Conservation (phyloP, 2,797 vertebrate species). For the Characodon lateralis region DNA sequence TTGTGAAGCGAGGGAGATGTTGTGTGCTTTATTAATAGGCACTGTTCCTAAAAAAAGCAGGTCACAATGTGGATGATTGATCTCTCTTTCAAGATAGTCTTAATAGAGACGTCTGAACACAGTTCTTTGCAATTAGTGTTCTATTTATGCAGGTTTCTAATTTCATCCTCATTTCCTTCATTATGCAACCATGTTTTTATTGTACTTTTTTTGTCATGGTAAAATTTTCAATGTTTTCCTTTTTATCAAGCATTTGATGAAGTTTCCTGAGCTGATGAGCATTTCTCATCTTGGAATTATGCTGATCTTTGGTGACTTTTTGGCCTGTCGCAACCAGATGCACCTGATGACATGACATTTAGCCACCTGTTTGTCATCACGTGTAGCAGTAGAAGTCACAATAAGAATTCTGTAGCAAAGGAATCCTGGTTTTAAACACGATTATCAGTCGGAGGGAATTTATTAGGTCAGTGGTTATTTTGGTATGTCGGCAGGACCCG, state of each 20-base stretch:
- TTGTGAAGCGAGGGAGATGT: constrained; percentile 75
- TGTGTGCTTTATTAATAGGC: constrained; percentile 72
- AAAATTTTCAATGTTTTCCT: not conserved
- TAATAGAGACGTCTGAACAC: constrained; percentile 17
- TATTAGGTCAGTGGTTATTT: constrained; percentile 70
- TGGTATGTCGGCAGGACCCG: constrained; percentile 66
- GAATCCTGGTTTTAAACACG: constrained; percentile 6
- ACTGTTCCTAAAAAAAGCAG: constrained; percentile 67
- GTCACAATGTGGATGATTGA: constrained; percentile 46
- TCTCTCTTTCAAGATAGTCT: constrained; percentile 40
- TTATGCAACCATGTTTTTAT: no score
- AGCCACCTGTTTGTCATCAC: not conserved
- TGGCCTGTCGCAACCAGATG: no score
- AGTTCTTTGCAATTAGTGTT: not conserved
- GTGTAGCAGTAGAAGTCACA: constrained; percentile 4
- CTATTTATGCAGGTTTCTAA: not conserved
- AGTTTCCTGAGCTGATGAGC: not conserved
- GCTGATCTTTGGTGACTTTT: not conserved
- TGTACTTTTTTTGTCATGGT: not conserved
- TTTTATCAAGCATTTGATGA: not conserved
- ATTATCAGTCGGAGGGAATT: constrained; percentile 42
- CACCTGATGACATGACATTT: not conserved
- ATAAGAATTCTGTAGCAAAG: constrained; percentile 8
- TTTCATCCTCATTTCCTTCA: no score
- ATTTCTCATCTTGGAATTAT: not conserved